Conservation (phyloP, 2,888 invertebrate genomes). For the Zhengitettix transpicula region DNA sequence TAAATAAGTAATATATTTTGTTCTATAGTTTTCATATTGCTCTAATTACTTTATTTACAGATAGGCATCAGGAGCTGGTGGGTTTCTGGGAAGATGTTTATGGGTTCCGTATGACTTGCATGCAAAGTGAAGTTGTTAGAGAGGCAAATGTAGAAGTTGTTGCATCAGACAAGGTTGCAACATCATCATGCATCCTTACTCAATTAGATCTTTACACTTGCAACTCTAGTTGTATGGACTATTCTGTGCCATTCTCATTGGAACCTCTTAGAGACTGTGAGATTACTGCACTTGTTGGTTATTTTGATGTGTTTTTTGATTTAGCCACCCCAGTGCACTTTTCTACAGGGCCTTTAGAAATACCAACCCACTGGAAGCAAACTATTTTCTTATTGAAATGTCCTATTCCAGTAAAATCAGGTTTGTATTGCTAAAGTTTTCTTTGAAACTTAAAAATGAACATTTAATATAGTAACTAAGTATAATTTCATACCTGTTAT, state of each 20-base stretch:
- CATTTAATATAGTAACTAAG: slow-evolving; percentile 1
- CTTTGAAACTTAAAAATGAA: slow-evolving; percentile 17
- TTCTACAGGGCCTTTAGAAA: slow-evolving; percentile 59
- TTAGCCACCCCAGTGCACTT: slow-evolving; percentile 47
- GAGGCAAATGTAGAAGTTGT: slow-evolving; percentile 58
- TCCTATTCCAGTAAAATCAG: slow-evolving; percentile 50
- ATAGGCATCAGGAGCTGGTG: slow-evolving; percentile 53
- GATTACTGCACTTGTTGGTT: slow-evolving; percentile 72
- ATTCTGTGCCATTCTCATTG: slow-evolving; percentile 50
- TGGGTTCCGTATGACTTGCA: slow-evolving; percentile 82
- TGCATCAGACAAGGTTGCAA: slow-evolving; percentile 44
- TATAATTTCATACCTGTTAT: background rate
- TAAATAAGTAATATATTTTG: background rate
- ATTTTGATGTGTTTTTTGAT: slow-evolving; percentile 81
- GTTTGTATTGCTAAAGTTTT: slow-evolving; percentile 20
- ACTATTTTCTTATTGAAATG: slow-evolving; percentile 72
- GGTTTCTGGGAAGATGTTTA: slow-evolving; percentile 88
- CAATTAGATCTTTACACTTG: slow-evolving; percentile 64
- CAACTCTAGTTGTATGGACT: slow-evolving; percentile 51
- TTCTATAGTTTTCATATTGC: background rate
- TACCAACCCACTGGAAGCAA: slow-evolving; percentile 88
- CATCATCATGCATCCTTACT: slow-evolving; percentile 44
- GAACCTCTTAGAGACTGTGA: slow-evolving; percentile 43
- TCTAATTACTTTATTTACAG: slow-evolving; percentile 16
- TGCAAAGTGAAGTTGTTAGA: slow-evolving; percentile 66